phyloP scores from a whole-genome alignment of 2,888 invertebrate genomes.

The Drosophila formosana region DNA sequence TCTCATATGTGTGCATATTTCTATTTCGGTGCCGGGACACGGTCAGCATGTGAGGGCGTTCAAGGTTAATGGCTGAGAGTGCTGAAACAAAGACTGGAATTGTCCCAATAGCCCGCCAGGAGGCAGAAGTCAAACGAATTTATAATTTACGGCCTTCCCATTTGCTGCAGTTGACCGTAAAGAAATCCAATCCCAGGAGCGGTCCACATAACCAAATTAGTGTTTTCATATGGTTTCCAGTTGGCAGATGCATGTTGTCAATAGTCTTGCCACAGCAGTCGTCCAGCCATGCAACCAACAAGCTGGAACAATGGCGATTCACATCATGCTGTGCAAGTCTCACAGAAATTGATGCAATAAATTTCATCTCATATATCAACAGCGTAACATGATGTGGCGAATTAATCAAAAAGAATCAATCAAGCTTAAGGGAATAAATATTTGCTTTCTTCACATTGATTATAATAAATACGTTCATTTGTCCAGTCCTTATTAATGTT shows the following conservation, averaged over 20 bases:
- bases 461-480: no score
- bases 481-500: no score
- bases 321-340: constrained; percentile 47
- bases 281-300: constrained; percentile 5
- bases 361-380: constrained; percentile 62
- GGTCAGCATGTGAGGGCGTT: constrained; percentile 69
- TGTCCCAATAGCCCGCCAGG: constrained; percentile 57
- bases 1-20: constrained; percentile 16
- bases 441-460: background rate
- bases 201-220: constrained; percentile 60
- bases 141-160: constrained; percentile 74
- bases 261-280: constrained; percentile 19
- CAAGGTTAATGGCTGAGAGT: constrained; percentile 71
- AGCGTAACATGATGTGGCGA: constrained; percentile 52
- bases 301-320: constrained; percentile 23
- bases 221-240: constrained; percentile 77
- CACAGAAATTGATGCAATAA: constrained; percentile 45
- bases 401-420: background rate
- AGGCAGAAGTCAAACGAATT: constrained; percentile 81
- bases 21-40: constrained; percentile 63
- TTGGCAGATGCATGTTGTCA: constrained; percentile 63
- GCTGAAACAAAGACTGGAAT: constrained; percentile 38
- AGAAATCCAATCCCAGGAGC: constrained; percentile 37
- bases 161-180: constrained; percentile 77
- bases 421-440: background rate